Base-by-base conservation (phyloP, 2,113 vertebrate genomes). In the Syrrhaptes paradoxus region DNA sequence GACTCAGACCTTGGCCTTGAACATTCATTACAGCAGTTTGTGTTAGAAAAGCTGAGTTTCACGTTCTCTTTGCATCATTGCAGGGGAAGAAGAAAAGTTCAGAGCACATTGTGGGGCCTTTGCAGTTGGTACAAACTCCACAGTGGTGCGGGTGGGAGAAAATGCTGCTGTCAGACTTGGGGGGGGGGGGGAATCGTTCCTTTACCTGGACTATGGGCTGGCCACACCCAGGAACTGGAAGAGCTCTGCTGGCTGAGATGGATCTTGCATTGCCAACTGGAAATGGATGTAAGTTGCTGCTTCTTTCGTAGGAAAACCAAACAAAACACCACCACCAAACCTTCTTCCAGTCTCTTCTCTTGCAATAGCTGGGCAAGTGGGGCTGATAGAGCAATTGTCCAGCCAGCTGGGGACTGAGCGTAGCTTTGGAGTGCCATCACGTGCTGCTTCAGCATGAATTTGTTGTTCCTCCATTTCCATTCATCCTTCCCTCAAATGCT, bases 361-460 rank as follows among this genome's bases (percentile, higher is more conserved):
- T 66, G 57, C 17, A 22, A 1, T n/a, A 61, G 29, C 4, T 76
- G 34, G 25, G 32, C 7, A 13, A 10, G 25, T 13, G 16, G 34
- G 61, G 43, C 58, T 43, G 52, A 29, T 32, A 36, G 63, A 73
- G 49, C 67, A 65, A 21, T 63, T 63, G n/a, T 52, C 32, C 38
- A 72, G 49, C 13, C 45, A 15, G 3, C 0, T 72, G 54, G 10
- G 7, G 4, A 59, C 63, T 88, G 58, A 76, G 49, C 0, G 0
- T 63, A 45, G 63, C 54, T 85, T 85, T 82, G 31, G 38, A 57
- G 19, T 41, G 43, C 31, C 41, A 68, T 89, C 43, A 26, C 1
- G 2, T 77, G 46, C 55, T 87, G 63, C 59, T 32, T 45, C 49
- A 57, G 57, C 45, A 75, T 38, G 48, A 54, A 8, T 32, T 90